Evolutionary conservation across 2,888 invertebrate species (phyloP).

Genomic region (Hydraecia micacea): DNA sequence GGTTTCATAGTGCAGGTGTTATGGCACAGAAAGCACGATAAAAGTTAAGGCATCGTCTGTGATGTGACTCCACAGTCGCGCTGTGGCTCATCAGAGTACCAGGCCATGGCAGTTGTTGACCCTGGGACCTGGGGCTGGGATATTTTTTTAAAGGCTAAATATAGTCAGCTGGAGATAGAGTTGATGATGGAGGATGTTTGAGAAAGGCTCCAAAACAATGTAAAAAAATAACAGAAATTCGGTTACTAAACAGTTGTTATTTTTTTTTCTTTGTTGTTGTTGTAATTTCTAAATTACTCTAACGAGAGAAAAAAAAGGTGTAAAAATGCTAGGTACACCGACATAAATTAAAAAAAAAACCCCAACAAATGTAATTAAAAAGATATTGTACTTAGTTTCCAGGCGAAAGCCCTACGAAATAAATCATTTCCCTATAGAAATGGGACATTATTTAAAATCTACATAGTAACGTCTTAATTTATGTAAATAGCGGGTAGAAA

Average conservation of each 20-base stretch:
- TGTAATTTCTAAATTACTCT: neutral
- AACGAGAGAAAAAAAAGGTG: neutral
- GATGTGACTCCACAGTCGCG: too few species aligned
- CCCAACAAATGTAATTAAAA: neutral
- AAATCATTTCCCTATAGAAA: conserved; percentile 41
- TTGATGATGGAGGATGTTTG: too few species aligned
- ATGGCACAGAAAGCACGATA: too few species aligned
- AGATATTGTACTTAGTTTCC: neutral
- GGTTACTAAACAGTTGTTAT: too few species aligned
- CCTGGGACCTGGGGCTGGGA: too few species aligned
- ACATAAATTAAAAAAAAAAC: neutral
- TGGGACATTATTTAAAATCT: conserved; percentile 50
- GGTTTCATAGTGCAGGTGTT: too few species aligned
- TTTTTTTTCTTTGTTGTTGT: neutral
- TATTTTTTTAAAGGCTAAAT: too few species aligned
- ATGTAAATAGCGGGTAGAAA: conserved; percentile 55
- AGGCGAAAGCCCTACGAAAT: conserved; percentile 51
- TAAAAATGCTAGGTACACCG: neutral
- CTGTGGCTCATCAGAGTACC: too few species aligned
- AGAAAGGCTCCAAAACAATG: neutral
- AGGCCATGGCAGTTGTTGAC: too few species aligned
- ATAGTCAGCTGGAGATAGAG: too few species aligned
- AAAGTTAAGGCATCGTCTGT: too few species aligned
- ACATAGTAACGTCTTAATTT: conserved; percentile 61
- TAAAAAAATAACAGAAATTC: neutral